Evolutionary conservation across 2,113 vertebrate genomes (phyloP).

Genomic region (Tupaia tana): DNA sequence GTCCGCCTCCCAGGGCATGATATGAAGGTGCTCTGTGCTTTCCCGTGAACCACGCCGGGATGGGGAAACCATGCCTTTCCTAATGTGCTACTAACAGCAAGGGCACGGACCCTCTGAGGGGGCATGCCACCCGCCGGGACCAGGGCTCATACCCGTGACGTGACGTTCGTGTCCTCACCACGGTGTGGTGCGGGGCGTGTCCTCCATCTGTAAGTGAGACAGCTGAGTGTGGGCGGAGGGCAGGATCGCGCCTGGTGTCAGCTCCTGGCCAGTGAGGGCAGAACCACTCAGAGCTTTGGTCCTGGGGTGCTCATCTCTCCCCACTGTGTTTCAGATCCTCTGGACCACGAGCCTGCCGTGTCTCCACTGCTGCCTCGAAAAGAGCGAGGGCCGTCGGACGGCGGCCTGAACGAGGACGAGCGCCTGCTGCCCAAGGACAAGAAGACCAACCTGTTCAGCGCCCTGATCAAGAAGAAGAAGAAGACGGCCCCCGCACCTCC

Average conservation of each 20-base stretch:
- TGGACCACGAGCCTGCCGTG: conserved; percentile 90
- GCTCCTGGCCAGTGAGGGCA: rapidly evolving
- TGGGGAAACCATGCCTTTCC: too few relatives aligned
- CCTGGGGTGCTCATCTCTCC: neutral
- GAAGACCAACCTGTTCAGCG: conserved; percentile 93
- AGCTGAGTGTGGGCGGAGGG: neutral
- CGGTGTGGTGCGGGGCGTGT: too few relatives aligned
- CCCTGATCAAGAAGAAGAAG: conserved; percentile 98
- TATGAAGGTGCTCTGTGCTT: too few relatives aligned
- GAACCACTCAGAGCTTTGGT: rapidly evolving
- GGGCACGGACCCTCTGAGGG: too few relatives aligned
- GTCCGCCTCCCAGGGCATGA: too few relatives aligned
- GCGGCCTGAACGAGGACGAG: conserved; percentile 93
- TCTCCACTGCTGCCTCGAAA: conserved; percentile 95
- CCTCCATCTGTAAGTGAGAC: rapidly evolving
- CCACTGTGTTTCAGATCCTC: conserved; percentile 86
- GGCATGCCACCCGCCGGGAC: too few relatives aligned
- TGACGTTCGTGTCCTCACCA: too few relatives aligned
- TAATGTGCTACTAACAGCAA: too few relatives aligned
- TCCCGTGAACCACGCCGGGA: too few relatives aligned
- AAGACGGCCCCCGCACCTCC: conserved; percentile 95
- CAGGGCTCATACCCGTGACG: too few relatives aligned
- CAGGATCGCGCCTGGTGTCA: rapidly evolving
- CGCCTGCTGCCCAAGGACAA: conserved; percentile 93
- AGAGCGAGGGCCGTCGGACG: conserved; percentile 89